These are phyloP conservation scores for Notocelia uddmanniana DNA, from an alignment of 2,888 invertebrate species.

Conservation along the genomic window DNA sequence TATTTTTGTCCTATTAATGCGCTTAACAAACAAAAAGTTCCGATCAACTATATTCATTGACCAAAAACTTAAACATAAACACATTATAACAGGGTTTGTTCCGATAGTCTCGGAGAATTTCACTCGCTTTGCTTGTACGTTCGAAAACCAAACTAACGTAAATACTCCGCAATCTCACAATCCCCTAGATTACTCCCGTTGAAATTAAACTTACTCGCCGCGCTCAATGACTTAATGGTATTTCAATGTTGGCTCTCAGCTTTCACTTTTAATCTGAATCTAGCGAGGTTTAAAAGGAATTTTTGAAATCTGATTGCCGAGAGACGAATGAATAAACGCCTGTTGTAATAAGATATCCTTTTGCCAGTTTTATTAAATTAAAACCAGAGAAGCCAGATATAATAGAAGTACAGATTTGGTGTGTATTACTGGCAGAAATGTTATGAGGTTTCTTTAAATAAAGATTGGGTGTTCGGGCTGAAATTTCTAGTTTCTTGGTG, in stretches of 20 bases:
- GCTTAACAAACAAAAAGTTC: no score
- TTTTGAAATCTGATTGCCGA: constrained; percentile 28
- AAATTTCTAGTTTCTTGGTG: no score
- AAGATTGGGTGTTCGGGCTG: no score
- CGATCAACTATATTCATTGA: no score
- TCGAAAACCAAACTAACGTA: not conserved
- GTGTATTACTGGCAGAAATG: not conserved
- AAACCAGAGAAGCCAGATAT: not conserved
- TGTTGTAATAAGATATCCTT: constrained; percentile 20
- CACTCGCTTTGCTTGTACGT: not conserved
- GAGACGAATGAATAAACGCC: constrained; percentile 32
- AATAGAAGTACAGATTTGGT: not conserved
- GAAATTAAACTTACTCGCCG: constrained; percentile 37
- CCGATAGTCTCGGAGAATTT: no score
- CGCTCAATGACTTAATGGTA: constrained; percentile 44
- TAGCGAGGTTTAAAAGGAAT: constrained; percentile 23
- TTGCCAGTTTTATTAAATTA: constrained; percentile 17
- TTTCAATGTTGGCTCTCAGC: constrained; percentile 43
- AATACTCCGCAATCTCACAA: constrained; percentile 19
- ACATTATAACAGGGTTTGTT: no score
- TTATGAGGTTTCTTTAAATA: not conserved
- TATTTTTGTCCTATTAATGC: no score
- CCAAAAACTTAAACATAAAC: no score
- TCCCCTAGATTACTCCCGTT: constrained; percentile 34
- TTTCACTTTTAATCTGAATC: constrained; percentile 43